Percentiles rank a stretch among this genome's conserved stretches.
These are phyloP conservation scores for Rhingia rostrata DNA, from an alignment of 2,888 invertebrate species.

Conservation along the genomic window DNA sequence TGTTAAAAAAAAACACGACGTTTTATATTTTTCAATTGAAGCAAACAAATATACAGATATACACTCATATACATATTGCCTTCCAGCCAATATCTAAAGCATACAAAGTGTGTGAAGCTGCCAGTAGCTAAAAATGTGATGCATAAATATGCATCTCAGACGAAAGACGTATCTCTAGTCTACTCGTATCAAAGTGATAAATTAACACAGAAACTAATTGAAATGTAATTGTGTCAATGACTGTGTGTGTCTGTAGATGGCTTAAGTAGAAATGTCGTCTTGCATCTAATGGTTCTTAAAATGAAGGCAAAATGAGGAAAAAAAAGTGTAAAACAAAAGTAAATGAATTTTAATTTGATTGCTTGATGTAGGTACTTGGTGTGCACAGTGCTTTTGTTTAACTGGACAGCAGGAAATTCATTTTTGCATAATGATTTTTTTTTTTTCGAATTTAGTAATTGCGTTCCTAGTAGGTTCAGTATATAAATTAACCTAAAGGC, in stretches of 20 bases:
- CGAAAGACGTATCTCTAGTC: not conserved
- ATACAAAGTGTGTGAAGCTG: constrained; percentile 21
- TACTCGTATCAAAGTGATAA: constrained; percentile 35
- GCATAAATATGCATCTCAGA: constrained; percentile 26
- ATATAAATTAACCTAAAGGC: too few relatives aligned
- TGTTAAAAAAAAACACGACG: constrained; percentile 6
- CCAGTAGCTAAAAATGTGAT: constrained; percentile 2
- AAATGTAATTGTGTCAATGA: constrained; percentile 76
- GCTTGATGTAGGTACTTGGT: not conserved
- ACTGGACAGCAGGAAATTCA: not conserved
- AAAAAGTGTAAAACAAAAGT: not conserved
- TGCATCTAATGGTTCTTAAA: constrained; percentile 14
- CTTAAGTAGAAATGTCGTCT: constrained; percentile 54
- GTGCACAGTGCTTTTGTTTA: not conserved
- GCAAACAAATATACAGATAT: not conserved
- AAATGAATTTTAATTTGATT: constrained; percentile 5
- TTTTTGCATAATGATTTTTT: not conserved
- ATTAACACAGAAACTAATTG: constrained; percentile 65
- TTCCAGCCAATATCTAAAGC: constrained; percentile 17
- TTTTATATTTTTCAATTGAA: constrained; percentile 8
- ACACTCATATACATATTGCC: constrained; percentile 3
- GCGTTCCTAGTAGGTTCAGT: too few relatives aligned
- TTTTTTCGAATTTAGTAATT: not conserved
- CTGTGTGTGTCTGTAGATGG: constrained; percentile 47
- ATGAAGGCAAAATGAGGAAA: not conserved